Conservation (phyloP, 2,113 vertebrate genomes). For the Amphiprion ocellaris region DNA sequence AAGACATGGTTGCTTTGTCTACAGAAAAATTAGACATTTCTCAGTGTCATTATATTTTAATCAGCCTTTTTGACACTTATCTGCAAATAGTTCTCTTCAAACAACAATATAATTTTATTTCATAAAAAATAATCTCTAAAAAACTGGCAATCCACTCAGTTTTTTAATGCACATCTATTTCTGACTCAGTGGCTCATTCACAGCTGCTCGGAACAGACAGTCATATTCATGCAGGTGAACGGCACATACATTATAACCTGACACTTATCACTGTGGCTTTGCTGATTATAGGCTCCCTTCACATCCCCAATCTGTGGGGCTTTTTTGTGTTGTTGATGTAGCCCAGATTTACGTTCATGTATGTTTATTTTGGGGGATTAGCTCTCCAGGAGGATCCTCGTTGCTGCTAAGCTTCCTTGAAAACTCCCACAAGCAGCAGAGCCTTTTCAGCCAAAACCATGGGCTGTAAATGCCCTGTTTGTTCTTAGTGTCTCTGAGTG, state of each 20-base stretch:
- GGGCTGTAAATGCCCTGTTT: no score
- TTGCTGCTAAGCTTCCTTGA: background rate
- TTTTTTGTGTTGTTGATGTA: background rate
- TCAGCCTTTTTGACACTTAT: no score
- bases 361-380: conserved; percentile 10
- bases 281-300: background rate
- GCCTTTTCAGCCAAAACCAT: background rate
- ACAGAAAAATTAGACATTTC: no score
- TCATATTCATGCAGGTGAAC: background rate
- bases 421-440: background rate
- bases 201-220: background rate
- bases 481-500: no score
- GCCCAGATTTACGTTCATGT: background rate
- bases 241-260: background rate
- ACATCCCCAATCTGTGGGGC: background rate
- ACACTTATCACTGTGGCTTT: background rate
- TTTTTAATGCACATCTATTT: background rate
- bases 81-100: no score
- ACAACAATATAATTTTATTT: background rate
- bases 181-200: background rate
- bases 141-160: background rate
- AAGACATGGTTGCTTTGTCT: no score
- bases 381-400: background rate
- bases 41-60: no score
- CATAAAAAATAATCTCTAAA: background rate